Evolutionary conservation across 2,113 vertebrate genomes (phyloP).

Genomic region (Erythrolamprus reginae): DNA sequence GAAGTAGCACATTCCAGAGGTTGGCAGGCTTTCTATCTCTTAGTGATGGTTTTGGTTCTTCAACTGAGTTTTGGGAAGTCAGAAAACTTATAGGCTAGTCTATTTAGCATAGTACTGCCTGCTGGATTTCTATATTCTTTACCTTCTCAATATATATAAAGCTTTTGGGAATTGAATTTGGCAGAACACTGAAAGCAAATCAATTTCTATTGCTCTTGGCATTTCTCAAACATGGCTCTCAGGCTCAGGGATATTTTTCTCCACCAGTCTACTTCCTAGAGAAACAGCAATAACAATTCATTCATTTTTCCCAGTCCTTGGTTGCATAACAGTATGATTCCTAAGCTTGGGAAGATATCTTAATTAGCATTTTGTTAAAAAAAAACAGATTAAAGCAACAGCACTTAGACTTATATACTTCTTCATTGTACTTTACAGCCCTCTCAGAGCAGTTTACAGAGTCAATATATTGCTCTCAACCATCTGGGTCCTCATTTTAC

Average conservation of each 20-base stretch:
- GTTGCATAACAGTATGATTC: not conserved
- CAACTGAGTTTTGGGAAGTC: not conserved
- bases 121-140: not conserved
- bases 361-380: not conserved
- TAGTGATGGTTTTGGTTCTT: not conserved
- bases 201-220: not conserved
- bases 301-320: not conserved
- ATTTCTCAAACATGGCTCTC: not conserved
- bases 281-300: not conserved
- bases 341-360: not conserved
- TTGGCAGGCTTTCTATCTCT: not conserved
- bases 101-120: not conserved
- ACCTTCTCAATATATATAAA: not conserved
- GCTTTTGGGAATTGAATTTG: not conserved
- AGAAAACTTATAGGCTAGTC: not conserved
- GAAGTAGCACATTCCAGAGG: not conserved
- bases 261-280: not conserved
- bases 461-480: not conserved
- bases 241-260: not conserved
- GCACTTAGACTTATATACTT: not conserved
- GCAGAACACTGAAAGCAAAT: not conserved
- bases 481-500: not conserved
- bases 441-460: not conserved
- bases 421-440: not conserved
- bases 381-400: not conserved